Evolutionary conservation across 2,113 vertebrate genomes (phyloP), one percentile per base, ranked within the genome.

Genomic region (Accipiter virgatus): DNA sequence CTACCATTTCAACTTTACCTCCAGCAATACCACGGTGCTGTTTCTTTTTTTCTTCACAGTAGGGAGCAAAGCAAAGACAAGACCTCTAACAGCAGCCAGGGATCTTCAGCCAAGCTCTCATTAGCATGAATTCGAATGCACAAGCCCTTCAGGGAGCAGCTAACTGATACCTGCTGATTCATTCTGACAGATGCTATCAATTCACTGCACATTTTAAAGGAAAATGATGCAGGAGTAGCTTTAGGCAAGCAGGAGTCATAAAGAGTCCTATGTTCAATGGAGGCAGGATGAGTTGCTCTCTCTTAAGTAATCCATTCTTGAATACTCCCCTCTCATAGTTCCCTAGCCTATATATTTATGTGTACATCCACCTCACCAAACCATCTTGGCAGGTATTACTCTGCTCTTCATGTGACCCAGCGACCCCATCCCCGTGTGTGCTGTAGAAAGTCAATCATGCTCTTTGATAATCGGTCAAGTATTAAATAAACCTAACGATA

Each of bases 141-240:
- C 0, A 2, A 93, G 42, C n/a, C 65, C 48, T 91, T 93, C 74
- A 82, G 63, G 73, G 45, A 88, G 31, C 43, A 90, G 48, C 56
- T 88, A 75, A 84, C 70, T 48, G 63, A 45, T 29, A 95, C 70
- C 89, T 90, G 70, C 84, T 87, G 81, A 93, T 87, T 94, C 36
- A 29, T 95, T 88, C 84, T 93, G 74, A 79, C 70, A 93, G 71
- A 88, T 50, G 16, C 27, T 72, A 95, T 68, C 70, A 93, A 93
- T 81, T 91, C 85, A 93, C 61, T 61, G 26, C 43, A 75, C 48
- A 55, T 93, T 85, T 87, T 67, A 56, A 75, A 72, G 61, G 52
- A 77, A 94, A 90, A 25, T 29, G 50, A 85, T 55, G 47, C 19
- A 95, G 55, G 7, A 62, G 31, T 71, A 94, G 90, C 81, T 92